These are phyloP conservation scores for Anarrhichthys ocellatus DNA, from an alignment of 2,113 vertebrate species.

Conservation along the genomic window DNA sequence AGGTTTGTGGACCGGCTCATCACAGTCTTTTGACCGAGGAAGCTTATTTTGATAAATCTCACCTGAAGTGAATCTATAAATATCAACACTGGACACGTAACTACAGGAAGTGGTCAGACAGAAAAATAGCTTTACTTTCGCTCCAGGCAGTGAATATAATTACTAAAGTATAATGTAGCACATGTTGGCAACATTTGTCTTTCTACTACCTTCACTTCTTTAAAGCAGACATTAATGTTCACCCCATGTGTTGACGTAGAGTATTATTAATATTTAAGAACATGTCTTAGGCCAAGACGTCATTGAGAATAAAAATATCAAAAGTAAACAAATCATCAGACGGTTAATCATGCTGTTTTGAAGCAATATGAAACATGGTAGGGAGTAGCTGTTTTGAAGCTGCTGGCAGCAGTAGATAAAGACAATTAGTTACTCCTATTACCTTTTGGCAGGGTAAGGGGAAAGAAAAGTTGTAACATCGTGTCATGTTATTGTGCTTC, in stretches of 20 bases:
- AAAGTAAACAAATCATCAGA: neutral
- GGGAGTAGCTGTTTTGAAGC: conserved; percentile 26
- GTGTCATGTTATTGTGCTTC: conserved; percentile 40
- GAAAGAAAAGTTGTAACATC: conserved; percentile 25
- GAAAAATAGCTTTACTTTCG: neutral
- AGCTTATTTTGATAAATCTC: conserved; percentile 23
- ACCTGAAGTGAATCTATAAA: conserved; percentile 38
- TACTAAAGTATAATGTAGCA: conserved; percentile 7
- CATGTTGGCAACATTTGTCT: neutral
- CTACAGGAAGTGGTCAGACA: neutral
- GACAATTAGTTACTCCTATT: conserved; percentile 11
- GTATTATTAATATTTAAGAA: conserved; percentile 6
- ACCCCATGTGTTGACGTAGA: neutral
- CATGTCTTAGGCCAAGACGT: neutral
- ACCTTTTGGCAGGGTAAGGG: conserved; percentile 15
- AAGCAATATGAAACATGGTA: neutral
- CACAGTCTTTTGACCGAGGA: conserved; percentile 21
- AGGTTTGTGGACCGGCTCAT: conserved; percentile 20
- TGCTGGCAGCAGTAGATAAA: conserved; percentile 17
- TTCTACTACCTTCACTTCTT: neutral
- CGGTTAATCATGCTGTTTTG: neutral
- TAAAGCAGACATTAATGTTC: conserved; percentile 9
- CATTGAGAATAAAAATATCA: conserved; percentile 5
- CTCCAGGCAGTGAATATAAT: conserved; percentile 35
- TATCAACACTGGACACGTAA: conserved; percentile 11